Evolutionary conservation across 2,113 vertebrate genomes (phyloP).

Genomic region (Cyprinodon tularosa): DNA sequence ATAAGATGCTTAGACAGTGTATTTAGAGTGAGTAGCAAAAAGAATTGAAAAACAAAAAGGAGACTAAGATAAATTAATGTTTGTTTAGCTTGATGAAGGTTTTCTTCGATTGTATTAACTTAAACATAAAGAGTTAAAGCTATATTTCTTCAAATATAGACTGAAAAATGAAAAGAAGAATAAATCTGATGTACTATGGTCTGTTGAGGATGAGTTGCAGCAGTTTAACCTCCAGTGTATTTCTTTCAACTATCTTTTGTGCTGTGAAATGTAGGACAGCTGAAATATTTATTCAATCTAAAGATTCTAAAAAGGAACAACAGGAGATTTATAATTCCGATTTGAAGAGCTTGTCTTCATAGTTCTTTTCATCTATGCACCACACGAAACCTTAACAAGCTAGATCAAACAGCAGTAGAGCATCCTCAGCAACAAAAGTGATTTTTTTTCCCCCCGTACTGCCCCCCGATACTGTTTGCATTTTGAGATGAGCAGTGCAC

Average conservation of each 20-base stretch:
- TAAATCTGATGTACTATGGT: background rate
- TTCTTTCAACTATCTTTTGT: background rate
- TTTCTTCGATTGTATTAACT: background rate
- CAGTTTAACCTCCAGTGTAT: constrained; percentile 1
- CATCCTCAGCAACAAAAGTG: constrained; percentile 23
- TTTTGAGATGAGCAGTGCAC: background rate
- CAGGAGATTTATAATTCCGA: constrained; percentile 3
- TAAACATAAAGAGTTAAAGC: background rate
- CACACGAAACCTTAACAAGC: constrained; percentile 23
- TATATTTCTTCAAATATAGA: too few species aligned
- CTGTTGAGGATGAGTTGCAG: background rate
- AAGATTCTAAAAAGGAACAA: constrained; percentile 17
- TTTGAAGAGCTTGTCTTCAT: background rate
- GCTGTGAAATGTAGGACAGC: constrained; percentile 21
- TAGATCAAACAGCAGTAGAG: background rate
- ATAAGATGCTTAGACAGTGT: background rate
- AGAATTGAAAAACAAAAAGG: background rate
- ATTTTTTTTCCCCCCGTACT: constrained; percentile 23
- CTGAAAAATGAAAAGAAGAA: background rate
- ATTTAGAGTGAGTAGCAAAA: background rate
- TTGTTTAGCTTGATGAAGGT: background rate
- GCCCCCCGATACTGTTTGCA: constrained; percentile 15
- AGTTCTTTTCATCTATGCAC: background rate
- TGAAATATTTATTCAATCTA: constrained; percentile 15
- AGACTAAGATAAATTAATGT: background rate